Evolutionary conservation across 2,797 vertebrate species (phyloP), one percentile per base, ranked within the genome.

Genomic region (Sandelia bainsii): DNA sequence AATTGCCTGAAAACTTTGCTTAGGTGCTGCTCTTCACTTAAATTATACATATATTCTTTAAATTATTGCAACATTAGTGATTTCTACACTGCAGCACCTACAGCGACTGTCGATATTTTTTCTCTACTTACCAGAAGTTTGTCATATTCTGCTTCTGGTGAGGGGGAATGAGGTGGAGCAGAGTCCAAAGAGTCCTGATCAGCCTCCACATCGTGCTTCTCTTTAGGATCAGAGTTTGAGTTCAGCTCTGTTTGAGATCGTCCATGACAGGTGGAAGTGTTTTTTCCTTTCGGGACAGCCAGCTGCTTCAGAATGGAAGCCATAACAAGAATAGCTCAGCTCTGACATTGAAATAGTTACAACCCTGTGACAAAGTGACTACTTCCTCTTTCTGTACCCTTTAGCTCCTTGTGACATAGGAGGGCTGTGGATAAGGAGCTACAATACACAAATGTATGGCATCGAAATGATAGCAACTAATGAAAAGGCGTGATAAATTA

Each of bases 111-210:
- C 46, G 23, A 13, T 42, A 1, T 57, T 39, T 32, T 12, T 64
- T 51, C 29, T 34, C n/a, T 20, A 48, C 92, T 91, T 81, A 95
- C 95, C 93, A 93, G 81, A 10, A 95, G 91, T 86, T 95, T 95
- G 89, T 95, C 95, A 64, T 95, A 96, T 67, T 96, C 95, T 6
- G 94, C 91, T 54, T 96, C 95, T 17, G 93, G 94, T 42, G 94
- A 95, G 1, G 93, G 92, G 0, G 93, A 94, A 68, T 90, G 86
- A 6, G 91, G 89, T 56, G 83, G 87, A 68, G 69, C 74, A 3
- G 82, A 39, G 48, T 86, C 68, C 14, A 58, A 46, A 63, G 59
- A 25, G 12, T 79, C 81, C 2, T 9, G 50, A 44, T 70, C 72
- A 8, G 58, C 48, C 20, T 80, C 71, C 1, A 16, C n/a, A 22